Evolutionary conservation across 2,797 vertebrate species (phyloP).

Genomic region (Enteromius treurensis): DNA sequence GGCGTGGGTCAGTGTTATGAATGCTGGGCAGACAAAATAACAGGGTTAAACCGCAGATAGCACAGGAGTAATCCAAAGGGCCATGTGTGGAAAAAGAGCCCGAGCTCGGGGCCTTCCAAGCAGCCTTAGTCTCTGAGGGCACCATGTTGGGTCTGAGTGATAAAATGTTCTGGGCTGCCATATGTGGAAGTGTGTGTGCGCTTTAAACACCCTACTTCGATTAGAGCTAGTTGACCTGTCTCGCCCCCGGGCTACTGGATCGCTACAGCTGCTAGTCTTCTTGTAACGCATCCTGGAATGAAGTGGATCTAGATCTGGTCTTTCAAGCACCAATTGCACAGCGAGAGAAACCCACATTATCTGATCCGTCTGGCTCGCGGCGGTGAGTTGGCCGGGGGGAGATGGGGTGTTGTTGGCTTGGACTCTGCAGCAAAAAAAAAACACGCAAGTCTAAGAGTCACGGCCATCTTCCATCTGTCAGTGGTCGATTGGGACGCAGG

Average conservation of each 20-base stretch:
- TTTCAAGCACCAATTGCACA: constrained; percentile 15
- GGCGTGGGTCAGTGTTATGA: constrained; percentile 39
- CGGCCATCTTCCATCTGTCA: constrained; percentile 90
- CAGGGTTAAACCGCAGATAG: constrained; percentile 49
- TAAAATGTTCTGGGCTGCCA: constrained; percentile 53
- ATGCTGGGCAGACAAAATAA: constrained; percentile 46
- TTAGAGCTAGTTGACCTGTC: constrained; percentile 42
- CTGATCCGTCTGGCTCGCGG: constrained; percentile 53
- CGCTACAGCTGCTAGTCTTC: constrained; percentile 23
- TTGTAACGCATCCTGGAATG: constrained; percentile 22
- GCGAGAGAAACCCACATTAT: constrained; percentile 35
- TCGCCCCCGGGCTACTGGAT: constrained; percentile 16
- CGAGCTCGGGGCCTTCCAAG: constrained; percentile 17
- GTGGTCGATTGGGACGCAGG: constrained; percentile 82
- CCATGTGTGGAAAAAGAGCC: constrained; percentile 24
- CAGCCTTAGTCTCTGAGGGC: constrained; percentile 47
- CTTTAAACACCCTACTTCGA: constrained; percentile 16
- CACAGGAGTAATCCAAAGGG: constrained; percentile 49
- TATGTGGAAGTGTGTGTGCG: constrained; percentile 32
- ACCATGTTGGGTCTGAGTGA: constrained; percentile 53
- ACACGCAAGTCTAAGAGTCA: constrained; percentile 76
- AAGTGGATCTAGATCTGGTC: constrained; percentile 42
- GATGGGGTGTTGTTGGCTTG: constrained; percentile 40
- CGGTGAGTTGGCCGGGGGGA: constrained; percentile 29
- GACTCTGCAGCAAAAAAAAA: constrained; percentile 60